Base-by-base conservation (phyloP, 2,797 vertebrate genomes). In the Uromys caudimaculatus region DNA sequence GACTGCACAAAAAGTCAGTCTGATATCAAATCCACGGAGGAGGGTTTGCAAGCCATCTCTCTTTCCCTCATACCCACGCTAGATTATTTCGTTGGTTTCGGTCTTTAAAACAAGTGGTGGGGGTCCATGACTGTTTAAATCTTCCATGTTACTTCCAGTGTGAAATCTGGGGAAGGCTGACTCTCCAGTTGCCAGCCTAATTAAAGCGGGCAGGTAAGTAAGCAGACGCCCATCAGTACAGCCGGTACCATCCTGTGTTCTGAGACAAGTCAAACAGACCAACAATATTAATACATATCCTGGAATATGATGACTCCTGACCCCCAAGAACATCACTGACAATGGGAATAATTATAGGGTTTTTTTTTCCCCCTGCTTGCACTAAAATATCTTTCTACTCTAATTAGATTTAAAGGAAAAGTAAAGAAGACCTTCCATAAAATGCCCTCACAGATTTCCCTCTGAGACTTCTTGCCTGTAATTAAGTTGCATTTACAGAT, bases 401-500 rank as follows among this genome's bases (percentile, higher is more conserved):
- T 98, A 97, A 97, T 98, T 97, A 98, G 97, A 97, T 96, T 96
- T 97, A 97, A 98, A 98, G 96, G 64, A 96, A 98, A 98, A 98
- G 97, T 98, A 98, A 97, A 97, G 98, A 98, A 98, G 97, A 98
- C 97, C 96, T 97, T 98, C 98, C 97, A 92, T 98, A 98, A 98
- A 98, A 98, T 95, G 97, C 96, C 98, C 94, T 98, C 97, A 97
- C 91, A 95, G 98, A 98, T 98, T 98, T 98, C 98, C 98, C 98
- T 98, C 97, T 96, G 97, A 97, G 98, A 98, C 97, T 85, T 97
- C 98, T 98, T 97, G 98, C 98, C 98, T 98, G 97, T 98, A 98
- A 98, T 98, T 98, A 98, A 98, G 97, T 98, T 97, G 98, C 97
- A 98, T 98, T 98, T 98, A 96, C 98, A 98, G 98, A 98, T 98